Percentiles rank a stretch among this genome's conserved stretches.
These are phyloP conservation scores for Chascanopsetta lugubris DNA, from an alignment of 2,113 vertebrate species.

Conservation along the genomic window DNA sequence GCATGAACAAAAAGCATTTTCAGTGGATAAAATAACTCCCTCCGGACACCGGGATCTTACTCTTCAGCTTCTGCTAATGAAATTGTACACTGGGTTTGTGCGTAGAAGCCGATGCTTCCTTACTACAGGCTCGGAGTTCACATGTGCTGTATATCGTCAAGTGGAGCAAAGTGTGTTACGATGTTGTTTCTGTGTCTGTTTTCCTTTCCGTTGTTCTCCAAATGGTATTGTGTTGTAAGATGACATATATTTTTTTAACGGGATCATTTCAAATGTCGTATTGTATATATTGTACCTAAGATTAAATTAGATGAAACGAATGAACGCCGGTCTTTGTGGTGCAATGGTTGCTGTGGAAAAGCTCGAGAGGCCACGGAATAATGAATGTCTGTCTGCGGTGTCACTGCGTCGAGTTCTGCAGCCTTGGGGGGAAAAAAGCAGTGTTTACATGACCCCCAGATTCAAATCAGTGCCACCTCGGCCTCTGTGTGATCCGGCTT, in stretches of 20 bases:
- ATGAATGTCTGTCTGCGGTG: slow-evolving; percentile 22
- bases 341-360: slow-evolving; percentile 9
- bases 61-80: slow-evolving; percentile 62
- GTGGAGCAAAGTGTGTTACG: slow-evolving; percentile 65
- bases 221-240: slow-evolving; percentile 84
- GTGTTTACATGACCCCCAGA: slow-evolving; percentile 29
- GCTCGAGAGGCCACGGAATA: neutral
- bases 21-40: slow-evolving; percentile 58
- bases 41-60: slow-evolving; percentile 61
- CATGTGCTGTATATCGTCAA: slow-evolving; percentile 58
- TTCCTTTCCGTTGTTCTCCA: slow-evolving; percentile 70
- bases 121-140: slow-evolving; percentile 42
- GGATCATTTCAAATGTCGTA: slow-evolving; percentile 79
- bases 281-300: slow-evolving; percentile 78
- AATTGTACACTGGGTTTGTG: slow-evolving; percentile 60
- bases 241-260: slow-evolving; percentile 85
- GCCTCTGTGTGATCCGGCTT: slow-evolving; percentile 16
- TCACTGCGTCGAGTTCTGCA: slow-evolving; percentile 1
- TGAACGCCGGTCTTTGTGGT: slow-evolving; percentile 60
- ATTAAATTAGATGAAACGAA: slow-evolving; percentile 74
- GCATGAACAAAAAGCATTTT: slow-evolving; percentile 73
- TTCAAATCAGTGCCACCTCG: slow-evolving; percentile 11
- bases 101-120: slow-evolving; percentile 58
- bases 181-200: slow-evolving; percentile 71
- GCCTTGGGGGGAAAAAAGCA: slow-evolving; percentile 6